These are phyloP conservation scores for Zoanthus gigantus DNA, from an alignment of 92 coral and sea anemone species.

Conservation along the genomic window DNA sequence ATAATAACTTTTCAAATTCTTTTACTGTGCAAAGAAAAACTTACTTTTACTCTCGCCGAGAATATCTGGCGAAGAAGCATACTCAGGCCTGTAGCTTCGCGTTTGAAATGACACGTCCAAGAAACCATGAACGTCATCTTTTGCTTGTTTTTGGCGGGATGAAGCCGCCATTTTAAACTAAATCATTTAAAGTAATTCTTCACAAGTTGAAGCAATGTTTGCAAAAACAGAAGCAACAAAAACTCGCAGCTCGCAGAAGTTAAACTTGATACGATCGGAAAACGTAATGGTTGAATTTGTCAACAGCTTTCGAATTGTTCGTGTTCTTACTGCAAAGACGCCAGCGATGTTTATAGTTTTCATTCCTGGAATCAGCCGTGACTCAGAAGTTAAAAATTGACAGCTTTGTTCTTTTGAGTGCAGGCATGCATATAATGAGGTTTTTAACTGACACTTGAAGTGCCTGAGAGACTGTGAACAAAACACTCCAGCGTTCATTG, in stretches of 20 bases:
- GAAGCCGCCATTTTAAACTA: slow-evolving; percentile 49
- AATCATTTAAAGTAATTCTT: slow-evolving; percentile 7
- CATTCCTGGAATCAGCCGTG: slow-evolving; percentile 52
- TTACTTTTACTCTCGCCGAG: slow-evolving; percentile 71
- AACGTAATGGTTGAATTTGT: not conserved
- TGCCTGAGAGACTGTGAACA: slow-evolving; percentile 20
- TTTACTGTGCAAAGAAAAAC: slow-evolving; percentile 20
- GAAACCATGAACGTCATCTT: slow-evolving; percentile 75
- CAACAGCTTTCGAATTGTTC: not conserved
- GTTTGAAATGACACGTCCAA: slow-evolving; percentile 88
- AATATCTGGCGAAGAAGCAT: slow-evolving; percentile 77
- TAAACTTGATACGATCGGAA: slow-evolving; percentile 21
- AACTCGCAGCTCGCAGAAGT: slow-evolving; percentile 12
- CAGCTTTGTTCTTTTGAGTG: slow-evolving; percentile 27
- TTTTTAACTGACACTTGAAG: not conserved
- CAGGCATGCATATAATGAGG: slow-evolving; percentile 32
- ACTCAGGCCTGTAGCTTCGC: slow-evolving; percentile 89
- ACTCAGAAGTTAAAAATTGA: slow-evolving; percentile 48
- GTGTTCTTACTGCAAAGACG: slow-evolving; percentile 7
- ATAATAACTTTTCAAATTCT: slow-evolving; percentile 13
- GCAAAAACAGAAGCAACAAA: not conserved
- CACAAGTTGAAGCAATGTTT: not conserved
- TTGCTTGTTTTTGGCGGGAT: slow-evolving; percentile 50
- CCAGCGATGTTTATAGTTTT: slow-evolving; percentile 8
- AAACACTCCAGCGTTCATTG: not conserved